Conservation (phyloP, 2,888 invertebrate species). For the Sphinx pinastri region DNA sequence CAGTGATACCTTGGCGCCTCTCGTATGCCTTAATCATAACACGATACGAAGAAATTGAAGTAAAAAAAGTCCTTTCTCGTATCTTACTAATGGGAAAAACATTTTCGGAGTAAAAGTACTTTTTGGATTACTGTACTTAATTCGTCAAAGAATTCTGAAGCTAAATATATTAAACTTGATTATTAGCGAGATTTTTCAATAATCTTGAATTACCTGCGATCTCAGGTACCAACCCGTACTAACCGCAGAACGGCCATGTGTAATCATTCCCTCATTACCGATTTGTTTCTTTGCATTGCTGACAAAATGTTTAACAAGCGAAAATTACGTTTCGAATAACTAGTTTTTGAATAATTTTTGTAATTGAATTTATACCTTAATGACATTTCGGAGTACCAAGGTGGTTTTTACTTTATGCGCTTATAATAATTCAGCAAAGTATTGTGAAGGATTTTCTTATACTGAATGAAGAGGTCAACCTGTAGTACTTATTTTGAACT, state of each 20-base stretch:
- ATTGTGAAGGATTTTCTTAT: too few species aligned
- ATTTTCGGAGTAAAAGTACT: too few species aligned
- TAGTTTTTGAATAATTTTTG: not conserved
- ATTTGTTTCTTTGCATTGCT: conserved; percentile 24
- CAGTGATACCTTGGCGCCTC: too few species aligned
- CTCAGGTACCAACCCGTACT: conserved; percentile 11
- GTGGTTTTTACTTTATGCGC: not conserved
- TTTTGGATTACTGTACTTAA: too few species aligned
- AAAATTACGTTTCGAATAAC: conserved; percentile 3
- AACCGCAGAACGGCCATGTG: conserved; percentile 18
- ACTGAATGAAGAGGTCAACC: too few species aligned
- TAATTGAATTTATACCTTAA: not conserved
- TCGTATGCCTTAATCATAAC: too few species aligned
- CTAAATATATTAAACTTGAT: not conserved
- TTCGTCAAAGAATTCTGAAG: too few species aligned
- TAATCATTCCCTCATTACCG: conserved; percentile 19
- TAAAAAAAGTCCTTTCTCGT: too few species aligned
- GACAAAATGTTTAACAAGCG: conserved; percentile 9
- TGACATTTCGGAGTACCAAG: not conserved
- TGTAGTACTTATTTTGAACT: too few species aligned
- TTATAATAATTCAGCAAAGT: too few species aligned
- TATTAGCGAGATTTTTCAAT: conserved; percentile 19
- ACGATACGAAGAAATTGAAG: too few species aligned
- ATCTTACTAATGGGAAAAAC: too few species aligned
- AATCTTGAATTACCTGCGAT: conserved; percentile 3